Percentiles rank a stretch among this genome's conserved stretches.
phyloP scores from a whole-genome alignment of 2,113 vertebrate species.

The Lepus americanus region DNA sequence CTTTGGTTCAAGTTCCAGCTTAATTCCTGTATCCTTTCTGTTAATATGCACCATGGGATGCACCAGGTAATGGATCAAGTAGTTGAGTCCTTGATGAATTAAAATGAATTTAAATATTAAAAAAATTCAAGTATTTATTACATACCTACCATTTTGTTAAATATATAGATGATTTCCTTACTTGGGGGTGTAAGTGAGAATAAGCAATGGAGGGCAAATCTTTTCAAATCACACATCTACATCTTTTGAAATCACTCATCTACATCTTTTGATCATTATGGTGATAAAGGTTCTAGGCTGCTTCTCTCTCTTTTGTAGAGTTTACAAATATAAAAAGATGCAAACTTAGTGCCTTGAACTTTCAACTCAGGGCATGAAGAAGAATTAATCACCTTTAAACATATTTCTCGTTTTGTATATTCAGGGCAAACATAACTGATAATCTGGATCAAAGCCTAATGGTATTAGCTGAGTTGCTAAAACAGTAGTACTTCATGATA shows the following conservation, averaged over 20 bases:
- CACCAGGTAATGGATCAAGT: too few relatives aligned
- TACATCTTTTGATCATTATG: neutral
- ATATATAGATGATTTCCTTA: neutral
- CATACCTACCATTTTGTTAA: neutral
- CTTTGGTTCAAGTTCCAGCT: too few relatives aligned
- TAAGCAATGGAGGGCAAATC: neutral
- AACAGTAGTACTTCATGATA: neutral
- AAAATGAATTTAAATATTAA: too few relatives aligned
- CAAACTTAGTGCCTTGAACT: neutral
- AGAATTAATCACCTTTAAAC: neutral
- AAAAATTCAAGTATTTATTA: neutral
- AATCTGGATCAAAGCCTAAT: neutral
- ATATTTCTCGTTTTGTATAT: neutral
- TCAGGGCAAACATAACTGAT: neutral
- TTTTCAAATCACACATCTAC: neutral
- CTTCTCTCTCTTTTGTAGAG: neutral
- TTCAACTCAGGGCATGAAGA: neutral
- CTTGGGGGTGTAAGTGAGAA: neutral
- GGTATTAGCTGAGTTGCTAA: neutral
- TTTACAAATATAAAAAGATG: constrained; percentile 21
- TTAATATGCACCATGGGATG: too few relatives aligned
- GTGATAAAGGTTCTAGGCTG: neutral
- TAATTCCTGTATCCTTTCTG: too few relatives aligned
- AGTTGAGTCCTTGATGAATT: too few relatives aligned
- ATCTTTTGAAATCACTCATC: neutral